phyloP scores from a whole-genome alignment of 2,888 invertebrate genomes.

The Escarpia spicata region DNA sequence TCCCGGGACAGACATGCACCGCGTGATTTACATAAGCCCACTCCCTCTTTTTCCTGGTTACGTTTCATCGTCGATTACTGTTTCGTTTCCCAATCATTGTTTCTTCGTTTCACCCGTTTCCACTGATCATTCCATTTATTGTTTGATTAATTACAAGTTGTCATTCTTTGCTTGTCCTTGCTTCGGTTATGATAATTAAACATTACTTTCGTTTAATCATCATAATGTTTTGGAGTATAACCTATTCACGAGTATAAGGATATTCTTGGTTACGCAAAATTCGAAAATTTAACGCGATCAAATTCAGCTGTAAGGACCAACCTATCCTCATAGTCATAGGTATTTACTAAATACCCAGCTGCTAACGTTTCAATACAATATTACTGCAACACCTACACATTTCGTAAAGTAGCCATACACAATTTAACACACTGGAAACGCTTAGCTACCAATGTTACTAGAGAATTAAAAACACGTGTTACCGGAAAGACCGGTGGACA shows the following conservation, averaged over 20 bases:
- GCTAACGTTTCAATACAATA: neutral
- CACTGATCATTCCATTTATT: neutral
- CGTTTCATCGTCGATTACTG: neutral
- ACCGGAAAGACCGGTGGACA: neutral
- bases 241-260: neutral
- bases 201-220: neutral
- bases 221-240: neutral
- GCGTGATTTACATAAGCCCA: neutral
- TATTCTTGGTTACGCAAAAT: neutral
- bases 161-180: neutral
- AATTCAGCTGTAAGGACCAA: neutral
- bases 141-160: no score
- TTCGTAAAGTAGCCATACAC: neutral
- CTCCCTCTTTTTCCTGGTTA: neutral
- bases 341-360: neutral
- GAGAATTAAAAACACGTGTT: neutral
- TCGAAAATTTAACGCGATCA: neutral
- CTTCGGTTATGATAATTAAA: no score
- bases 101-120: no score
- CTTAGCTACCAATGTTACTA: neutral
- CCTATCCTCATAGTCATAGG: no score
- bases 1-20: neutral
- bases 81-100: neutral
- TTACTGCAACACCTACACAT: neutral
- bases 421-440: neutral